A percentile compares a stretch with the other conserved stretches of the same genome.
Evolutionary conservation across 2,113 vertebrate species (phyloP).

Genomic region (Gobiocypris rarus): DNA sequence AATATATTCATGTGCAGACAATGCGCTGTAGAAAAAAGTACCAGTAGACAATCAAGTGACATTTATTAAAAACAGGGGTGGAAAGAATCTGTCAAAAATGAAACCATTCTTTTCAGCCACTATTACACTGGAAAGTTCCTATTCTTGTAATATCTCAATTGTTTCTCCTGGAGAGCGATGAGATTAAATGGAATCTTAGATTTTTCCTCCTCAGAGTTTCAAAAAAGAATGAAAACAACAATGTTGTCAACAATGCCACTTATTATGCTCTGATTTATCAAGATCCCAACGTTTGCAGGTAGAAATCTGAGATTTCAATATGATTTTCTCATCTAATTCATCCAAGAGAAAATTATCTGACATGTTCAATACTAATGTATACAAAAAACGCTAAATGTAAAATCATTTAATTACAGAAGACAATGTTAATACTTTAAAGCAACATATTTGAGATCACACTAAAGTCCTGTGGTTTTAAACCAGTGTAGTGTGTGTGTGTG

Average conservation of each 20-base stretch:
- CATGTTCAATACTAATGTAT: too few species aligned
- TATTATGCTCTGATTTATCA: background rate
- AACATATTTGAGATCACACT: background rate
- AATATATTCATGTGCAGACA: background rate
- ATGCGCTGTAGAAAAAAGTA: background rate
- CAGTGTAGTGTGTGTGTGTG: background rate
- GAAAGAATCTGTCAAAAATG: background rate
- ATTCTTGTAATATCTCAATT: background rate
- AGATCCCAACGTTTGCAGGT: background rate
- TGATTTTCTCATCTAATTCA: background rate
- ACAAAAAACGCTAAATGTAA: too few species aligned
- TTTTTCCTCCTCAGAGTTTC: background rate
- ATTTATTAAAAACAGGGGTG: background rate
- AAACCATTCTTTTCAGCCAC: background rate
- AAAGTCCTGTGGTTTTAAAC: background rate
- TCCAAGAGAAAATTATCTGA: background rate
- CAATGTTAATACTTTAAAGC: background rate
- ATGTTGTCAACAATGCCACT: background rate
- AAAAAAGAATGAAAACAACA: background rate
- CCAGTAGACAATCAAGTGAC: slow-evolving; percentile 1
- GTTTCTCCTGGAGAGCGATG: background rate
- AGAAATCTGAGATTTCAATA: background rate
- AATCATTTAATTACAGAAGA: background rate
- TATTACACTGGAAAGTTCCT: too few species aligned
- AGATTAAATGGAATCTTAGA: background rate